Base-by-base conservation (phyloP, 2,113 vertebrate species). In the Asarcornis scutulata region DNA sequence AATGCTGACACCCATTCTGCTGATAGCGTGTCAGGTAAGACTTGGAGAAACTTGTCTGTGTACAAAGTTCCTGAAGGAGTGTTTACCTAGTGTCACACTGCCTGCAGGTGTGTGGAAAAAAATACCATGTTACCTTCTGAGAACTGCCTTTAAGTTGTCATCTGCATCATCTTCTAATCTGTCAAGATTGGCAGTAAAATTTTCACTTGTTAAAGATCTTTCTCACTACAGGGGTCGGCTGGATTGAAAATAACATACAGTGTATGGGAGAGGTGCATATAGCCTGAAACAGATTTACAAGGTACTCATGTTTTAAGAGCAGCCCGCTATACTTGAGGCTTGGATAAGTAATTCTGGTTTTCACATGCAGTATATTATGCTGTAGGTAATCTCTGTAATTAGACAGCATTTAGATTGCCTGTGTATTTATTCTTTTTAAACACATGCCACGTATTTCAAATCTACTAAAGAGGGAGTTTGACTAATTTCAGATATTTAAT, bases 81-180 rank as follows among this genome's bases (percentile, higher is more conserved):
- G 73, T 85, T 76, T 74, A 17, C 58, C 58, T 58, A 18, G 48
- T 75, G 50, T 76, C 89, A 62, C 46, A 44, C 48, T 1, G 1
- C 74, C 71, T 85, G 29, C 7, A 36, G 76, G 58, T 18, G 31
- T n/a, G n/a, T 44, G 22, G 11, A 71, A 59, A 81, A 40, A 80
- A 87, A 44, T 7, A 34, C 52, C 11, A 5, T 1, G 1, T 58
- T 62, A 6, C 66, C 23, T 79, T 92, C 44, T 82, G 69, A 82
- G 74, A 67, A 58, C 77, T 79, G 46, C 83, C 81, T 95, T 50
- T 55, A 20, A 73, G 90, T 77, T 86, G 42, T 88, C 84, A 91
- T 81, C 78, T 95, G 89, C 89, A 88, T 79, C 78, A 66, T 85
- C 82, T 93, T 76, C 87, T 94, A 55, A 93, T 56, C 67, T 91